Conservation (phyloP, 2,888 invertebrate species). For the Agelastica alni region DNA sequence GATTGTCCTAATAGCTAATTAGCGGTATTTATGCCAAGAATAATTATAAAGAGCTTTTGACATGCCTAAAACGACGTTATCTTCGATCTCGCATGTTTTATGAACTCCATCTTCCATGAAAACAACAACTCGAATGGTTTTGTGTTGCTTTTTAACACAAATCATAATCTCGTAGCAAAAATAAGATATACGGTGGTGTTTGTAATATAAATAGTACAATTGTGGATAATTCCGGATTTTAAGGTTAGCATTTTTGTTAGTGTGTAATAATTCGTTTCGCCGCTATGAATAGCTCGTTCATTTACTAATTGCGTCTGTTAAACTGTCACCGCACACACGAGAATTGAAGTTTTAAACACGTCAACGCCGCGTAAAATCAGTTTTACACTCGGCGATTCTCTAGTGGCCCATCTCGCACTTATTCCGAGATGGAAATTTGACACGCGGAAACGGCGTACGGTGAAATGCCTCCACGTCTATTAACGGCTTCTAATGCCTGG, state of each 20-base stretch:
- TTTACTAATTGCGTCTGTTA: conserved; percentile 9
- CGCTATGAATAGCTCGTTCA: not conserved
- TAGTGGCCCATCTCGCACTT: conserved; percentile 25
- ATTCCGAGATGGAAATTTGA: too few species aligned
- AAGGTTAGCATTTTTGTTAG: too few species aligned
- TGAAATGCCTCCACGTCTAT: conserved; percentile 29
- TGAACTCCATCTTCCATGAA: conserved; percentile 24
- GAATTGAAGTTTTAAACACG: conserved; percentile 20
- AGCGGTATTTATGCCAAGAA: conserved; percentile 41
- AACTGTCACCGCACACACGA: conserved; percentile 14
- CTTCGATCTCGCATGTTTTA: conserved; percentile 36
- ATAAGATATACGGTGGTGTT: too few species aligned
- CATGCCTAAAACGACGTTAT: conserved; percentile 34
- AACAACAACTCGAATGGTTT: not conserved
- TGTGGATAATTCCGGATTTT: too few species aligned
- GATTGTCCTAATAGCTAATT: conserved; percentile 28
- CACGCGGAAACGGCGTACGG: conserved; percentile 28
- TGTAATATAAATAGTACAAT: too few species aligned
- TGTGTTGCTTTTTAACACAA: too few species aligned
- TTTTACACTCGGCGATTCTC: conserved; percentile 27
- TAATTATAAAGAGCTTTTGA: conserved; percentile 39
- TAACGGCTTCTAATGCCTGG: conserved; percentile 29
- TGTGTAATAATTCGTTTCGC: too few species aligned
- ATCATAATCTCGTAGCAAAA: too few species aligned
- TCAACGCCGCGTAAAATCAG: conserved; percentile 27